Conservation (phyloP, 2,797 vertebrate species). For the Telmatherina bonti region DNA sequence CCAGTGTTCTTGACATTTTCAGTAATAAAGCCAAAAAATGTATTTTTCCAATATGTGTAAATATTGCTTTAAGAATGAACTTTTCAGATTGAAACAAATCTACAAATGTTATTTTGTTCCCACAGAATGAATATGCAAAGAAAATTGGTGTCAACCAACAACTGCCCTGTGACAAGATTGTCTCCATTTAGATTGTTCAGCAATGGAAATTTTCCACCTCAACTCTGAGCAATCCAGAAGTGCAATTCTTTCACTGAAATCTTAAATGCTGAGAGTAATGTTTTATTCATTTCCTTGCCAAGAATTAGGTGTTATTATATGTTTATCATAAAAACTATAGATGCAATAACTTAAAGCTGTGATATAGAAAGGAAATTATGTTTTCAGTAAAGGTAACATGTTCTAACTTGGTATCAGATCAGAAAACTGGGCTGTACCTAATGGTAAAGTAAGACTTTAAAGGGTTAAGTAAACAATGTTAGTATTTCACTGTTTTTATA, state of each 20-base stretch:
- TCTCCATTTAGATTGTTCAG: conserved; percentile 44
- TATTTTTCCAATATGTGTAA: background rate
- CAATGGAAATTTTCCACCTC: background rate
- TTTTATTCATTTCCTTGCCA: conserved; percentile 1
- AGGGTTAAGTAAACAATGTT: no score
- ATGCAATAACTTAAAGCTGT: background rate
- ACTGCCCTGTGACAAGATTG: conserved; percentile 69
- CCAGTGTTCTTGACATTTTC: no score
- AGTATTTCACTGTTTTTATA: no score
- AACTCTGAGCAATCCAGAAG: background rate
- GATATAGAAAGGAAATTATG: background rate
- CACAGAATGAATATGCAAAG: conserved; percentile 78
- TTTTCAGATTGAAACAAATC: background rate
- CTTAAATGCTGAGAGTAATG: background rate
- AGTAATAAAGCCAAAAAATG: no score
- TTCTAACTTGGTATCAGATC: no score
- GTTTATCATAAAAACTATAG: background rate
- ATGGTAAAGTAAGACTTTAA: no score
- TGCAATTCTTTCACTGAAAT: background rate
- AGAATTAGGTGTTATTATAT: background rate
- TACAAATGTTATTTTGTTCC: conserved; percentile 11
- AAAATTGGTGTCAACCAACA: conserved; percentile 62
- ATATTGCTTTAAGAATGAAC: no score
- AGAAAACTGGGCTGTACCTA: no score
- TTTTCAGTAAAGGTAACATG: no score